Base-by-base conservation (phyloP, 2,888 invertebrate species). In the Synanthedon vespiformis region DNA sequence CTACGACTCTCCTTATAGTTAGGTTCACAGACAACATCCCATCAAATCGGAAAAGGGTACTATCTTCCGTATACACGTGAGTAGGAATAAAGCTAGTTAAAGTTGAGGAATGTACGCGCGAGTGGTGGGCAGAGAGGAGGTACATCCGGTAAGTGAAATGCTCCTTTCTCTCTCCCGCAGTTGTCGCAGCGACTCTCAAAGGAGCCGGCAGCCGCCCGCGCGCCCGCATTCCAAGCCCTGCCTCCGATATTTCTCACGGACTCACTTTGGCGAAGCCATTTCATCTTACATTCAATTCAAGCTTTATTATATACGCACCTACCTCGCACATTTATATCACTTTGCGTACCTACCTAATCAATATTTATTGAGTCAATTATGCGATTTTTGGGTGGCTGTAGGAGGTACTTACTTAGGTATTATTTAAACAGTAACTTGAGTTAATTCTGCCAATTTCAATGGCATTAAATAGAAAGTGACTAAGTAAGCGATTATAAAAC, bases 161-260 rank as follows among this genome's bases (percentile, higher is more conserved):
- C 68, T 74, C 69, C 76, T 74, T 69, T 83, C 81, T 80, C 82
- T 63, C 68, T 77, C 74, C 59, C 72, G 65, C 80, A 71, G 74
- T 74, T 76, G 80, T 77, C 74, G 77, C 16, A 18, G 75, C 77
- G 77, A 65, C 77, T 72, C 74, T 74, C 85, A 87, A 86, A 86
- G 84, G 78, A 77, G 82, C 87, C 85, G 84, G 83, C 85, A 72
- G 68, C 78, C 83, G 81, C 81, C 82, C 76, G 75, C 79, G 69
- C 80, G 80, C 74, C 79, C 78, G 76, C 85, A 84, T 84, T 84
- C 85, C 84, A 70, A 66, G 68, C 70, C 66, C 71, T 63, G 64
- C 74, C 70, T 72, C 69, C 80, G 75, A 72, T 82, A 77, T 86
- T 87, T 88, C 88, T 87, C 88, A 88, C 88, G 87, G 84, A 68